Base-by-base conservation (phyloP, 2,888 invertebrate species). In the Horisme vitalbata region DNA sequence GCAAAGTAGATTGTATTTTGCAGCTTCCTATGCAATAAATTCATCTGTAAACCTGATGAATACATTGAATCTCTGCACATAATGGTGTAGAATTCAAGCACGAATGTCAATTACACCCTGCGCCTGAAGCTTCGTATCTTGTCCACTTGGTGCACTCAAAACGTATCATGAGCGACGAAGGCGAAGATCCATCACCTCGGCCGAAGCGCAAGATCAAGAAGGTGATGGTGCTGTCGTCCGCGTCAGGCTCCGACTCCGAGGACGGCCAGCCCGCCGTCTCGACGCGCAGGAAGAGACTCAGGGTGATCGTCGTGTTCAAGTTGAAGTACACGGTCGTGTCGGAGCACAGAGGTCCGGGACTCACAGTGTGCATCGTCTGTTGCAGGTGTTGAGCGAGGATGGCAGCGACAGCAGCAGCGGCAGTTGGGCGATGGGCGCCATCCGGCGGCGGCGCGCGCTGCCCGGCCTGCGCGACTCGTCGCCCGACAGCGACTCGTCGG, bases 351-450 rank as follows among this genome's bases (percentile, higher is more conserved):
- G 31, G 9, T 27, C 6, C 13, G 10, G 37, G 12, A 23, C 14
- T 58, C 27, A 47, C 43, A 57, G 20, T 15, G 30, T 45, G 13
- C 26, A 43, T 20, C 24, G n/a, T 15, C 11, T 56, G 26, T 87
- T 90, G 55, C 76, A 93, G 92, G 91, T 90, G 65, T 75, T 92
- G 51, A 82, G 88, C 53, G 92, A 90, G 58, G 90, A 89, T 30
- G 87, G 81, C 7, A 85, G 79, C 50, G 83, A 79, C 51, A 82
- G 87, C 63, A 87, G 86, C 53, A 87, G 85, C 52, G 85, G 82
- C 30, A 84, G 84, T 52, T 79, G 79, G 6, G 74, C 83, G 50
- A 63, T 72, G 36, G 56, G 70, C 44, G 67, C 68, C 15, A 65
- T 68, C 21, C 75, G 83, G 8, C 80, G 84, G n/a, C 68, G 72